Conservation (phyloP, 2,888 invertebrate species). For the Stenurella melanura region DNA sequence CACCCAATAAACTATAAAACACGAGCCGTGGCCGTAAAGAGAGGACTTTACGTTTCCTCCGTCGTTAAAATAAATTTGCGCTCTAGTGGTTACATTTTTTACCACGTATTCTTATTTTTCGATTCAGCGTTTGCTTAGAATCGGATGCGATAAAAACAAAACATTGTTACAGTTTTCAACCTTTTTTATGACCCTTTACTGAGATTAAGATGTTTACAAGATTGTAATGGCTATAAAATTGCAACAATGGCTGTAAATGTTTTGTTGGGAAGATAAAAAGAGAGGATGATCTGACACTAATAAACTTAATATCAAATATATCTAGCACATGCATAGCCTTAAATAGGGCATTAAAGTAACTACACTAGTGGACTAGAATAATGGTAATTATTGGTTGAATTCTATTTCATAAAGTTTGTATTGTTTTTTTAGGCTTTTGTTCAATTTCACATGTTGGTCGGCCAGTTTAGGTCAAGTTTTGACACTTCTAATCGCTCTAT, state of each 20-base stretch:
- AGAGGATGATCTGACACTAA: not conserved
- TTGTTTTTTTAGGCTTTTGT: too few relatives aligned
- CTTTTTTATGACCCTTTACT: conserved; percentile 11
- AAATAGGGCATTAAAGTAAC: too few relatives aligned
- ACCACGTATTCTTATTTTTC: conserved; percentile 32
- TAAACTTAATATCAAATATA: not conserved
- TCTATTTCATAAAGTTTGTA: too few relatives aligned
- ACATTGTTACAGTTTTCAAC: conserved; percentile 30
- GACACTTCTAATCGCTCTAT: too few relatives aligned
- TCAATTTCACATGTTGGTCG: too few relatives aligned
- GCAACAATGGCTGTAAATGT: conserved; percentile 25
- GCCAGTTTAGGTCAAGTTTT: too few relatives aligned
- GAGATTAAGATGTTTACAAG: conserved; percentile 39
- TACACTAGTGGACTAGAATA: too few relatives aligned
- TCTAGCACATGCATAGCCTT: not conserved
- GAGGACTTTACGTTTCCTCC: conserved; percentile 24
- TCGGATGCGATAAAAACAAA: conserved; percentile 17
- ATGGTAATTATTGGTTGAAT: too few relatives aligned
- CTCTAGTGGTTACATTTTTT: conserved; percentile 38
- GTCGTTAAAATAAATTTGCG: conserved; percentile 42
- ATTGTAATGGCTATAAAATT: conserved; percentile 33
- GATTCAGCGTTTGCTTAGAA: conserved; percentile 22
- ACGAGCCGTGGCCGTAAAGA: conserved; percentile 27
- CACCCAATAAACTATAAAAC: conserved; percentile 30
- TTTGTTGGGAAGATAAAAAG: not conserved